Evolutionary conservation across 2,888 invertebrate species (phyloP).

Genomic region (Tenthredo livida): DNA sequence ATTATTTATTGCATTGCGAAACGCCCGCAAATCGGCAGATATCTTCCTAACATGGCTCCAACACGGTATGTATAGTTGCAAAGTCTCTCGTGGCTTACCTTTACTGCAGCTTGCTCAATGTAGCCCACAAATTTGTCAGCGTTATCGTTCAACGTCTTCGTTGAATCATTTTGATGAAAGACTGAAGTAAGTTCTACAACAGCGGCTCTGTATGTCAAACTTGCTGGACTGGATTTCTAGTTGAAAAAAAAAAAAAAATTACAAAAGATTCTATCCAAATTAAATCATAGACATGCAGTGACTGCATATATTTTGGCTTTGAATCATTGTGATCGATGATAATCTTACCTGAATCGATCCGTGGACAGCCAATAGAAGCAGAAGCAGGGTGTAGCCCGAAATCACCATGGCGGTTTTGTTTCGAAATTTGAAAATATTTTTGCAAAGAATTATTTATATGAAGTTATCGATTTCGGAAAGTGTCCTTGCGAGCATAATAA

Average conservation of each 20-base stretch:
- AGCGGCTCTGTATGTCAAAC: constrained; percentile 61
- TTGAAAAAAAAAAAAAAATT: neutral
- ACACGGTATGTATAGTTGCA: too few species aligned
- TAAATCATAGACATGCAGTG: neutral
- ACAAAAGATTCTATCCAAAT: neutral
- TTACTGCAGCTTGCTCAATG: constrained; percentile 55
- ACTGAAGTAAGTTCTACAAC: constrained; percentile 62
- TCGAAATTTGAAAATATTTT: neutral
- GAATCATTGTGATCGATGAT: neutral
- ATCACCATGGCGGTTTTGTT: neutral
- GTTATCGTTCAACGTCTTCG: constrained; percentile 51
- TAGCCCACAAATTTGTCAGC: constrained; percentile 54
- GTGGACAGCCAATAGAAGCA: constrained; percentile 3
- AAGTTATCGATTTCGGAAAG: neutral
- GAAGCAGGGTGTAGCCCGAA: neutral
- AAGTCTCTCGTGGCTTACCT: constrained; percentile 44
- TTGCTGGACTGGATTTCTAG: constrained; percentile 2
- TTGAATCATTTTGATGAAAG: constrained; percentile 48
- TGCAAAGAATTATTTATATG: neutral
- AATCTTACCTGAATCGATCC: constrained; percentile 5
- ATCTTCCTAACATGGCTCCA: too few species aligned
- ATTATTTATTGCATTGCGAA: too few species aligned
- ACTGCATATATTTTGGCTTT: neutral
- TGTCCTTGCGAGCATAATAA: neutral
- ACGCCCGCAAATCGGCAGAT: too few species aligned